These are phyloP conservation scores for Orycteropus afer DNA, from an alignment of 2,113 vertebrate species.

Conservation along the genomic window DNA sequence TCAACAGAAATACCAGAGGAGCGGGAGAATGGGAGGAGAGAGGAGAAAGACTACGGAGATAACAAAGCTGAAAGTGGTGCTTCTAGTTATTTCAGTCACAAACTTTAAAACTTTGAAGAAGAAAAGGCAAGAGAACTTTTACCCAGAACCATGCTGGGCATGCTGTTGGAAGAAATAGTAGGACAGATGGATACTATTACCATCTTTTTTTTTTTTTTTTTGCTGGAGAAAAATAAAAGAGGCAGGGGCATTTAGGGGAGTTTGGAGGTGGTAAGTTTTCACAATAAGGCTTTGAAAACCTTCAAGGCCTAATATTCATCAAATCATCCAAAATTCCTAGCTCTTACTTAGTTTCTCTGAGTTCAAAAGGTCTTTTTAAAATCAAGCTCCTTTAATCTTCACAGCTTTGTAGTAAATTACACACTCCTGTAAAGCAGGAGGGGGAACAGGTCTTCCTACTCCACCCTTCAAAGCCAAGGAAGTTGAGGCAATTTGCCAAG, in stretches of 20 bases:
- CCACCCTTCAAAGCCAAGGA: slow-evolving; percentile 34
- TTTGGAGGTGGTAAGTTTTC: slow-evolving; percentile 25
- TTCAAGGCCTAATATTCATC: slow-evolving; percentile 51
- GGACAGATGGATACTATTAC: slow-evolving; percentile 11
- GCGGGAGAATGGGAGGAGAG: neutral
- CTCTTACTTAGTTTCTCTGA: slow-evolving; percentile 27
- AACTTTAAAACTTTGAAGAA: slow-evolving; percentile 19
- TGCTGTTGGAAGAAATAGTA: slow-evolving; percentile 11
- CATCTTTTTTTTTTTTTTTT: slow-evolving; percentile 42
- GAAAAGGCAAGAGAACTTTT: neutral
- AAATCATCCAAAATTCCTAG: slow-evolving; percentile 38
- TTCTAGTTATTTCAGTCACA: slow-evolving; percentile 9
- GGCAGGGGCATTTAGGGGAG: neutral
- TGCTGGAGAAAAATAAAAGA: slow-evolving; percentile 39
- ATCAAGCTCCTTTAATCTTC: slow-evolving; percentile 68
- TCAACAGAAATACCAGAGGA: slow-evolving; percentile 28
- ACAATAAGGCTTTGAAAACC: slow-evolving; percentile 52
- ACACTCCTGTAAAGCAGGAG: neutral
- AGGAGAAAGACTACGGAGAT: neutral
- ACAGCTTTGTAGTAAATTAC: slow-evolving; percentile 63
- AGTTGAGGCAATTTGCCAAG: slow-evolving; percentile 43
- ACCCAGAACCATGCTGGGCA: neutral
- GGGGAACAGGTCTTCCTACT: slow-evolving; percentile 12
- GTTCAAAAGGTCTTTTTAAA: slow-evolving; percentile 66
- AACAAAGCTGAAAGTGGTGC: neutral